Evolutionary conservation across 2,888 invertebrate species (phyloP).

Genomic region (Phrixothrix hirtus): DNA sequence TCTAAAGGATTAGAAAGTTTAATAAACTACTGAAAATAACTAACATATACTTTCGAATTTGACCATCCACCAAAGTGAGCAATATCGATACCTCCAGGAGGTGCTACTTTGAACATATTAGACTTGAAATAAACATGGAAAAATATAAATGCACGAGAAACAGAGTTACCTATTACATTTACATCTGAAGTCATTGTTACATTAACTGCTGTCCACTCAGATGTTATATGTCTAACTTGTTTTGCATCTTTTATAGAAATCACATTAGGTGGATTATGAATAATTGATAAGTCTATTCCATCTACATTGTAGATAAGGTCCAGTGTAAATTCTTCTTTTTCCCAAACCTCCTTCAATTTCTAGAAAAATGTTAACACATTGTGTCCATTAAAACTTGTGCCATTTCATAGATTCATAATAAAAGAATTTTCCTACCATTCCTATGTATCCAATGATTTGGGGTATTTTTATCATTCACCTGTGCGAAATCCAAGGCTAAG

Average conservation of each 20-base stretch:
- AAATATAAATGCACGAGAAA: constrained; percentile 35
- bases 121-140: constrained; percentile 25
- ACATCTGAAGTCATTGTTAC: constrained; percentile 15
- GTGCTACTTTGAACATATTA: constrained; percentile 30
- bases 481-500: neutral
- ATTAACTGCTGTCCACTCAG: constrained; percentile 42
- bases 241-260: constrained; percentile 42
- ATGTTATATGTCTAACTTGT: constrained; percentile 36
- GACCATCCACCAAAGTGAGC: constrained; percentile 37
- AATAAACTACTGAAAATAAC: constrained; percentile 39
- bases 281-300: constrained; percentile 48
- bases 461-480: neutral
- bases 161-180: constrained; percentile 32
- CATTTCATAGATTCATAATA: constrained; percentile 1
- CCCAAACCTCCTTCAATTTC: constrained; percentile 33
- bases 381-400: constrained; percentile 34
- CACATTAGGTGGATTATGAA: constrained; percentile 44
- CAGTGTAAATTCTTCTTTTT: constrained; percentile 3
- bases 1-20: constrained; percentile 34
- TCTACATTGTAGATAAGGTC: constrained; percentile 43
- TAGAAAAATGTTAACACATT: constrained; percentile 36
- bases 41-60: constrained; percentile 7
- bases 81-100: constrained; percentile 12
- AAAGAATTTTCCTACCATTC: too few relatives aligned
- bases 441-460: neutral